phyloP scores from a whole-genome alignment of 2,888 invertebrate species.

The Acronicta aceris region DNA sequence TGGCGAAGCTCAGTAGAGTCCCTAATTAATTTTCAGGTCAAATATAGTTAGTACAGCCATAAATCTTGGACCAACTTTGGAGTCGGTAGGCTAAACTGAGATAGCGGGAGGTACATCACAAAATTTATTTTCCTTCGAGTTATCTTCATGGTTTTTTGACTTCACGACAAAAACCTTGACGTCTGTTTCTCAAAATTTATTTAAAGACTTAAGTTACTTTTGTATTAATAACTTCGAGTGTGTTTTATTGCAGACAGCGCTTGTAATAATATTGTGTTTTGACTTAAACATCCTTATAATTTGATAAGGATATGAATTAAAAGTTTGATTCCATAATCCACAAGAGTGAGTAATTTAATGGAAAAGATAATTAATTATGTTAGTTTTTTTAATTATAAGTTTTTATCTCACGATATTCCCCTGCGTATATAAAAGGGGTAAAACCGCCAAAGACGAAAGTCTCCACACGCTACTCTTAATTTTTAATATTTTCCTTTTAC shows the following conservation, averaged over 20 bases:
- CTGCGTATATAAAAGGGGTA: background rate
- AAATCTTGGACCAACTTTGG: conserved; percentile 63
- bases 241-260: background rate
- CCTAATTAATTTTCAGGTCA: conserved; percentile 64
- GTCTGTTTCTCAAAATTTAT: too few relatives aligned
- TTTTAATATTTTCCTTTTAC: conserved; percentile 55
- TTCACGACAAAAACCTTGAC: background rate
- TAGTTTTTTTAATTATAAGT: background rate
- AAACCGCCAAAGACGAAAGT: conserved; percentile 17
- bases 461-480: conserved; percentile 39
- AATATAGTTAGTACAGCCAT: conserved; percentile 65
- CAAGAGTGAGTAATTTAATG: too few relatives aligned
- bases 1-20: conserved; percentile 42
- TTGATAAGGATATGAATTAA: too few relatives aligned
- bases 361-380: too few relatives aligned
- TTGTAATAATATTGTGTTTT: background rate
- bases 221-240: too few relatives aligned
- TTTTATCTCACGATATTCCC: background rate
- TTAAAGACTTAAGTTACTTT: too few relatives aligned
- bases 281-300: too few relatives aligned
- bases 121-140: conserved; percentile 36
- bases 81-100: conserved; percentile 60
- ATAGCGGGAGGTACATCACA: conserved; percentile 45
- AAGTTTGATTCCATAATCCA: too few relatives aligned
- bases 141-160: conserved; percentile 17